phyloP scores from a whole-genome alignment of 2,888 invertebrate genomes.

The Patella pellucida region DNA sequence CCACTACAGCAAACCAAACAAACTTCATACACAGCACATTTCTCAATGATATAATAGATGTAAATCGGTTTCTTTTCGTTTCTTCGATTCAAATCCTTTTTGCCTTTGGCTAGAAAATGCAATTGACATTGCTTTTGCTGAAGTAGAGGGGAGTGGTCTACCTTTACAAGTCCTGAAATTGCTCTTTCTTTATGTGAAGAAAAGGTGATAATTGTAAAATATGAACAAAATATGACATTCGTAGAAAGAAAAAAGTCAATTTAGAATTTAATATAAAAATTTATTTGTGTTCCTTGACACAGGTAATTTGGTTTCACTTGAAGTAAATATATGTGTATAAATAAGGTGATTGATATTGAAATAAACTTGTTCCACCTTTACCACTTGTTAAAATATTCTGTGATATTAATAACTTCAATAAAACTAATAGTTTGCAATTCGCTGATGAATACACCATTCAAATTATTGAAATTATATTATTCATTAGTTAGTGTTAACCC shows the following conservation, averaged over 20 bases:
- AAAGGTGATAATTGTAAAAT: slow-evolving; percentile 4
- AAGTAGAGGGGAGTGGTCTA: slow-evolving; percentile 7
- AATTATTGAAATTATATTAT: too few species aligned
- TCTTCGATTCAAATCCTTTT: neutral
- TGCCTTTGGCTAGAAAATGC: neutral
- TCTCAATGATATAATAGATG: slow-evolving; percentile 8
- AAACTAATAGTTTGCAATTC: too few species aligned
- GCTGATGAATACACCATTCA: too few species aligned
- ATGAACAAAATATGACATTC: slow-evolving; percentile 6
- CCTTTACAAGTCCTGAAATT: neutral
- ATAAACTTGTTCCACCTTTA: too few species aligned
- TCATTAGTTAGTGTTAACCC: too few species aligned
- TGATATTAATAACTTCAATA: too few species aligned
- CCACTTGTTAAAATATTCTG: too few species aligned
- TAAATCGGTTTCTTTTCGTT: slow-evolving; percentile 6
- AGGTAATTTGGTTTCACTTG: neutral
- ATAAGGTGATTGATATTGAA: too few species aligned
- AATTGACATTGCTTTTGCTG: slow-evolving; percentile 10
- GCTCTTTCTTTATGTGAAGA: neutral
- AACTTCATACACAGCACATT: neutral
- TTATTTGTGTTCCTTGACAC: neutral
- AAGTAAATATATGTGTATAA: neutral
- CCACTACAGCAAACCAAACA: slow-evolving; percentile 5
- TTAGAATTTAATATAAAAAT: neutral
- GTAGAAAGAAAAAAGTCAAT: neutral